Base-by-base conservation (phyloP, 2,113 vertebrate species). In the Cricetomys ansorgei region DNA sequence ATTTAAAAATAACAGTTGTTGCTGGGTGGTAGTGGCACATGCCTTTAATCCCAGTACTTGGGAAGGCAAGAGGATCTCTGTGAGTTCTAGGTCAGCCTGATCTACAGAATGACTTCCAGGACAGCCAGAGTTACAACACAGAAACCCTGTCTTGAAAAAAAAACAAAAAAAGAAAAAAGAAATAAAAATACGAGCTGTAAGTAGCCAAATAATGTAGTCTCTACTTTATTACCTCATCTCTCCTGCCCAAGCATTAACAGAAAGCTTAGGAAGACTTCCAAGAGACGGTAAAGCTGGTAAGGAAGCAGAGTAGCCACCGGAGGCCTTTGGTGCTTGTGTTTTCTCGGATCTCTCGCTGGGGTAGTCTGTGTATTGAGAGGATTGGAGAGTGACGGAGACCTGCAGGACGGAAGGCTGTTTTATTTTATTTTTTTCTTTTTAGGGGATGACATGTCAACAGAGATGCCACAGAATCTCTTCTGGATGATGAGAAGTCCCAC, bases 1-100 rank as follows among this genome's bases (percentile, higher is more conserved):
- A 96, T 81, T 93, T 94, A 93, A 96, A 96, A 94, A 86, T 88
- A 57, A 88, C n/a, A n/a, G n/a, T n/a, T n/a, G n/a, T n/a, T n/a
- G n/a, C n/a, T n/a, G n/a, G n/a, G n/a, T n/a, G n/a, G n/a, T n/a
- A n/a, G n/a, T n/a, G n/a, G n/a, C n/a, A n/a, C n/a, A n/a, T n/a
- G n/a, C n/a, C n/a, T n/a, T n/a, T n/a, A n/a, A n/a, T n/a, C n/a
- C n/a, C n/a, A n/a, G n/a, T n/a, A n/a, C n/a, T n/a, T n/a, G n/a
- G n/a, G n/a, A n/a, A n/a, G n/a, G n/a, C n/a, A n/a, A n/a, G n/a
- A n/a, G n/a, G n/a, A n/a, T n/a, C n/a, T n/a, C n/a, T n/a, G n/a
- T n/a, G n/a, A n/a, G n/a, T n/a, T n/a, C n/a, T n/a, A n/a, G n/a
- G n/a, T n/a, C n/a, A n/a, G n/a, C n/a, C n/a, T n/a, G n/a, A n/a